Base-by-base conservation (phyloP, 2,797 vertebrate genomes). In the Lerista edwardsae region DNA sequence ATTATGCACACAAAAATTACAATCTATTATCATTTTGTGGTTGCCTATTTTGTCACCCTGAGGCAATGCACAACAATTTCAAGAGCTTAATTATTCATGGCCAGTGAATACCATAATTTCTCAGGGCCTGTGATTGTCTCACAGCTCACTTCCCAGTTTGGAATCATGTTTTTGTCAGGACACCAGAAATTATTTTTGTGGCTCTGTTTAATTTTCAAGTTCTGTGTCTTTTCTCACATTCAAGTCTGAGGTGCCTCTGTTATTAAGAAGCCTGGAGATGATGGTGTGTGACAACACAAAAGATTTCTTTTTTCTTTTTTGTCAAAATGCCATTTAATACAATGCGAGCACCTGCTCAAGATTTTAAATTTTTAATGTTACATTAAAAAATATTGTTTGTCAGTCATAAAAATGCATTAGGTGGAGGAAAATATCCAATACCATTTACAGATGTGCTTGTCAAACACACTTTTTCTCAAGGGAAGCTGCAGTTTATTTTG, bases 171-270 rank as follows among this genome's bases (percentile, higher is more conserved):
- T 92, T 88, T 74, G 64, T 73, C 23, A 79, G 83, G 84, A 75
- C 57, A 85, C 2, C 14, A 55, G 51, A 6, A 4, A 61, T 62
- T 80, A 69, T 88, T 86, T 69, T 61, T 1, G 0, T 51, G 61
- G 51, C 82, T 85, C 74, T 88, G 3, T 72, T 91, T 85, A 82
- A 90, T 67, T 85, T 29, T 9, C 75, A 88, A 31, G 57, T 86
- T 75, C 75, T 87, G 27, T 80, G 25, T 31, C 64, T 85, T 81
- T 86, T 90, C 64, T 82, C 89, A 83, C 75, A 47, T 82, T 85
- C 61, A 82, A 44, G 64, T 74, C 51, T 87, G 65, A 79, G 61
- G 44, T 84, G 55, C 23, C 34, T 83, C 12, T 62, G 27, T 83
- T 91, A 84, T 80, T 84, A 86, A 86, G n/a, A 57, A 86, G 51